phyloP scores from a whole-genome alignment of 2,113 vertebrate species.

The Sialia sialis region DNA sequence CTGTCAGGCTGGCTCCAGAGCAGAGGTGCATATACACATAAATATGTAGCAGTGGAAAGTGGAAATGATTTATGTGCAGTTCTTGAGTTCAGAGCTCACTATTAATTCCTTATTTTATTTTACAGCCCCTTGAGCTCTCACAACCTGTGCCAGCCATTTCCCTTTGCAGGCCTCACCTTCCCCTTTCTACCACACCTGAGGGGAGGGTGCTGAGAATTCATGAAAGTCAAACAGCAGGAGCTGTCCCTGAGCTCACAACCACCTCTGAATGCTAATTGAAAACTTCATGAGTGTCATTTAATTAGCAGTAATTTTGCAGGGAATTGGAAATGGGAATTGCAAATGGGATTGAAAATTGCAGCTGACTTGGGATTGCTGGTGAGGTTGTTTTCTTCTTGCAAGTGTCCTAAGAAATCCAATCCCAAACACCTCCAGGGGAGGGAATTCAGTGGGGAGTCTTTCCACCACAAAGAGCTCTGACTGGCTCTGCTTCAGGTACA shows the following conservation, averaged over 20 bases:
- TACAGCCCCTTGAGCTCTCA: neutral
- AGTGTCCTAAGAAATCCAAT: neutral
- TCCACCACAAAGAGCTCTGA: neutral
- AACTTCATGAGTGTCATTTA: neutral
- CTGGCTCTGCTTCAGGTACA: neutral
- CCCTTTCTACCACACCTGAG: neutral
- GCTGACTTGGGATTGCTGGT: neutral
- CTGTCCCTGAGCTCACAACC: neutral
- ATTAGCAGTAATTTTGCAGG: neutral
- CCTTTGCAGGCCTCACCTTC: neutral
- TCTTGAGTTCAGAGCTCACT: neutral
- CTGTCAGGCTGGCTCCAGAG: neutral
- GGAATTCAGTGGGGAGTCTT: neutral
- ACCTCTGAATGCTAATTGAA: neutral
- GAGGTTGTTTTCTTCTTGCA: neutral
- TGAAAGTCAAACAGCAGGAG: neutral
- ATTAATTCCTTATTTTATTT: neutral
- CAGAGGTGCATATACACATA: neutral
- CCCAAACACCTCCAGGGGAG: neutral
- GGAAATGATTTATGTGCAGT: neutral
- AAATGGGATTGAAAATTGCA: neutral
- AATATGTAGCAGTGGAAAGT: neutral
- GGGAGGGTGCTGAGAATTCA: neutral
- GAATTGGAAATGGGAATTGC: neutral
- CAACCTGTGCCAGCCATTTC: neutral